A percentile compares a stretch with the other conserved stretches of the same genome.
Evolutionary conservation across 2,113 vertebrate genomes (phyloP).

Genomic region (Larimichthys crocea): DNA sequence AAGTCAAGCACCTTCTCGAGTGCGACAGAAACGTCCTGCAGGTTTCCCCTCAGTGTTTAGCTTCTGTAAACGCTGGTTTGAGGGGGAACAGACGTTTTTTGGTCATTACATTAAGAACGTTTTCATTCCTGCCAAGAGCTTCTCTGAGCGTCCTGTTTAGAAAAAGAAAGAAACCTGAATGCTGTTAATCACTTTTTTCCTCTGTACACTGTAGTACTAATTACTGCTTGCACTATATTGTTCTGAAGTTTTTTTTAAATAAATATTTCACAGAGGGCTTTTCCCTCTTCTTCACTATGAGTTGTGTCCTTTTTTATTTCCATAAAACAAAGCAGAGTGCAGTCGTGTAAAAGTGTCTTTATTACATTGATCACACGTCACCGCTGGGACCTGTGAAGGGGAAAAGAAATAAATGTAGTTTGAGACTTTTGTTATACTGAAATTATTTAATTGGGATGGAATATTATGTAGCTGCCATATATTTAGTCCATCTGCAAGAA

Average conservation of each 20-base stretch:
- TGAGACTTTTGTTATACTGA: no score
- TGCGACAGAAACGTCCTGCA: background rate
- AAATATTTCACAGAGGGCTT: background rate
- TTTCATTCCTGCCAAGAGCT: background rate
- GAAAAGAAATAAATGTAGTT: background rate
- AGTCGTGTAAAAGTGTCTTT: conserved; percentile 40
- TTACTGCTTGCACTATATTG: background rate
- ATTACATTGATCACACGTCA: conserved; percentile 33
- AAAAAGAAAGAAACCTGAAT: background rate
- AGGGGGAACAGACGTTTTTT: background rate
- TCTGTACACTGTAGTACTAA: background rate
- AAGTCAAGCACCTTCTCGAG: background rate
- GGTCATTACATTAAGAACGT: background rate
- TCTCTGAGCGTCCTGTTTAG: background rate
- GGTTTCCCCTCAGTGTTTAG: background rate
- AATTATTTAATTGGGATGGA: background rate
- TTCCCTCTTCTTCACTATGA: background rate
- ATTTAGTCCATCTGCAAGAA: background rate
- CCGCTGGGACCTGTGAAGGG: conserved; percentile 18
- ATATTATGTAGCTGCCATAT: background rate
- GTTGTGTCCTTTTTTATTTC: background rate
- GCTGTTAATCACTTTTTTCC: background rate
- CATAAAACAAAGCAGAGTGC: conserved; percentile 17
- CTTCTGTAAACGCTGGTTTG: background rate
- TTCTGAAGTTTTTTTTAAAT: conserved; percentile 12